These are phyloP conservation scores for Criorhina ranunculi DNA, from an alignment of 2,888 invertebrate genomes.

Conservation along the genomic window DNA sequence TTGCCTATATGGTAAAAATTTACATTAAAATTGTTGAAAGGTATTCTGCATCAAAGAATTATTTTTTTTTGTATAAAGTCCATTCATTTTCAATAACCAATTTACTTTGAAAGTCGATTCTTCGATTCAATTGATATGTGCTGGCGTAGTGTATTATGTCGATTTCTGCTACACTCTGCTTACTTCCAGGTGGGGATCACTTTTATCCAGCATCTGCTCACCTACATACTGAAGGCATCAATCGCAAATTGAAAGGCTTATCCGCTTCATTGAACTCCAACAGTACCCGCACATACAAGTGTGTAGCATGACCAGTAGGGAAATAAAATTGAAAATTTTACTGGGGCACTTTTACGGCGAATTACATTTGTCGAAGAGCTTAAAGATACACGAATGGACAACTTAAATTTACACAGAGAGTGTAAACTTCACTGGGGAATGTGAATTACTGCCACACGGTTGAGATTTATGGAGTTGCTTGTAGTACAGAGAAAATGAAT, in stretches of 20 bases:
- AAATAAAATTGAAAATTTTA: constrained; percentile 69
- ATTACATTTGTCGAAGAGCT: constrained; percentile 53
- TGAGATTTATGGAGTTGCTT: constrained; percentile 41
- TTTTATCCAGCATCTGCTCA: constrained; percentile 55
- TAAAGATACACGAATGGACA: constrained; percentile 57
- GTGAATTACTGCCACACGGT: constrained; percentile 41
- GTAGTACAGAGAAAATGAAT: constrained; percentile 3
- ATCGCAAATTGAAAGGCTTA: constrained; percentile 72
- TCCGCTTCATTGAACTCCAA: constrained; percentile 57
- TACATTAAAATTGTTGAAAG: constrained; percentile 40
- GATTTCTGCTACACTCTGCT: constrained; percentile 10
- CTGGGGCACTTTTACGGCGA: constrained; percentile 60
- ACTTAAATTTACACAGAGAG: constrained; percentile 36
- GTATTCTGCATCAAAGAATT: constrained; percentile 17
- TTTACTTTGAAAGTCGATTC: constrained; percentile 27
- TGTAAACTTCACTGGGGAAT: constrained; percentile 3
- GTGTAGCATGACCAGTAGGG: constrained; percentile 33
- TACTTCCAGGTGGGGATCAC: constrained; percentile 36
- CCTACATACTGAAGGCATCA: constrained; percentile 71
- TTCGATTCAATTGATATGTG: constrained; percentile 37
- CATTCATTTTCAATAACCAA: constrained; percentile 46
- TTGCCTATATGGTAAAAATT: constrained; percentile 2
- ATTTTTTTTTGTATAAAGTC: not conserved
- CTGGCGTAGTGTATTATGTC: not conserved
- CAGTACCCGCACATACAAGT: constrained; percentile 10